A percentile compares a stretch with the other conserved stretches of the same genome.
Evolutionary conservation across 2,797 vertebrate species (phyloP).

Genomic region (Rhynchotus rufescens): DNA sequence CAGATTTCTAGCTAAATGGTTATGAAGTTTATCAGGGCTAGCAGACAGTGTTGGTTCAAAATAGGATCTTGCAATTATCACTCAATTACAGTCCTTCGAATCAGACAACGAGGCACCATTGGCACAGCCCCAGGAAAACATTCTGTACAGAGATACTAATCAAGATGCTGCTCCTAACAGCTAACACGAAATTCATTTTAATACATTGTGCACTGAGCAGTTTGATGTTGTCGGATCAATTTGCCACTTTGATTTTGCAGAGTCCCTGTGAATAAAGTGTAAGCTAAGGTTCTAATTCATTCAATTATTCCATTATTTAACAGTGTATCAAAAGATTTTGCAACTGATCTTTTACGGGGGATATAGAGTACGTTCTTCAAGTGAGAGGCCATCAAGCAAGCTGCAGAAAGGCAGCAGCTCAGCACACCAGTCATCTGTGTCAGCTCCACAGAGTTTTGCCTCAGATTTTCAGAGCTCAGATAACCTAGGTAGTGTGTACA

Average conservation of each 20-base stretch:
- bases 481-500: not conserved
- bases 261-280: not conserved
- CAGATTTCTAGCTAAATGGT: slow-evolving; percentile 77
- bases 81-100: slow-evolving; percentile 71
- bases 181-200: slow-evolving; percentile 66
- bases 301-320: slow-evolving; percentile 36
- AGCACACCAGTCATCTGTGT: not conserved
- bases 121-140: slow-evolving; percentile 69
- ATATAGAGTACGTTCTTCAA: not conserved
- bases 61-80: slow-evolving; percentile 75
- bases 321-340: not conserved
- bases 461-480: not conserved
- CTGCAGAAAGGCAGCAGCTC: not conserved
- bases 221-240: slow-evolving; percentile 60
- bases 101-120: slow-evolving; percentile 73
- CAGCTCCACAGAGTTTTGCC: not conserved
- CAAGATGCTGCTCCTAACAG: slow-evolving; percentile 42
- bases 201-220: slow-evolving; percentile 12
- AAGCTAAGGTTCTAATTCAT: slow-evolving; percentile 40
- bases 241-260: slow-evolving; percentile 55
- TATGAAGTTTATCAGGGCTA: slow-evolving; percentile 68
- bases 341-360: not conserved
- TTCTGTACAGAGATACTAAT: slow-evolving; percentile 58
- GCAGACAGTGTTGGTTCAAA: slow-evolving; percentile 51
- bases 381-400: not conserved